Evolutionary conservation across 2,888 invertebrate species (phyloP).

Genomic region (Pseudolycoriella hygida): DNA sequence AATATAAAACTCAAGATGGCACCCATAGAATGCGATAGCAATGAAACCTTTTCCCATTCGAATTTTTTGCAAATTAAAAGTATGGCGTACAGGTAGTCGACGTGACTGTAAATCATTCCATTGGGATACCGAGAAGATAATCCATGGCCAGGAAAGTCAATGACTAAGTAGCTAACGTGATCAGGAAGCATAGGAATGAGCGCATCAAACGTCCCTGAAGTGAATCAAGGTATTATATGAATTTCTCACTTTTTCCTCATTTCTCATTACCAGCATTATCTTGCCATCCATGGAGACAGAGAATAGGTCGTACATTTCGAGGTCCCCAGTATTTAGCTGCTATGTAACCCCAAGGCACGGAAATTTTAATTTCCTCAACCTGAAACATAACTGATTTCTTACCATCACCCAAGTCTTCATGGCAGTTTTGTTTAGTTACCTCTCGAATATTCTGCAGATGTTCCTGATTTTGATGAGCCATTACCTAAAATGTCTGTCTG

Average conservation of each 20-base stretch:
- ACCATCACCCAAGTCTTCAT: too few species aligned
- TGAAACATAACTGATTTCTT: too few species aligned
- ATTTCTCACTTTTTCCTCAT: too few species aligned
- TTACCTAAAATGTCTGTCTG: too few species aligned
- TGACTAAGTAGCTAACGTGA: conserved; percentile 34
- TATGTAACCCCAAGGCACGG: conserved; percentile 49
- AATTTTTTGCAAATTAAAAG: conserved; percentile 40
- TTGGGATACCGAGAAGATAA: conserved; percentile 45
- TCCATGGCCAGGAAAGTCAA: conserved; percentile 57
- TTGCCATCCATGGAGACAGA: conserved; percentile 63
- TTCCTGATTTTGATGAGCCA: too few species aligned
- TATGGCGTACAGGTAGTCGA: conserved; percentile 30
- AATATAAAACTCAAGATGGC: conserved; percentile 41
- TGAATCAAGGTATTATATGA: too few species aligned
- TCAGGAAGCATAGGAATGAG: conserved; percentile 41
- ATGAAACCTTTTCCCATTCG: conserved; percentile 48
- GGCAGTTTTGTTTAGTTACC: too few species aligned
- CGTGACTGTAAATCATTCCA: conserved; percentile 34
- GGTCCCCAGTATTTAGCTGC: conserved; percentile 55
- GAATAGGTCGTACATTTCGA: conserved; percentile 40
- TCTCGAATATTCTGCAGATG: too few species aligned
- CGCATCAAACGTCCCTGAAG: conserved; percentile 41
- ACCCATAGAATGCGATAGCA: conserved; percentile 53
- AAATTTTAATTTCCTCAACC: conserved; percentile 45
- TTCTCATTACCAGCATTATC: conserved; percentile 41